Conservation (phyloP, 2,797 vertebrate genomes). For the Anguilla megastoma region DNA sequence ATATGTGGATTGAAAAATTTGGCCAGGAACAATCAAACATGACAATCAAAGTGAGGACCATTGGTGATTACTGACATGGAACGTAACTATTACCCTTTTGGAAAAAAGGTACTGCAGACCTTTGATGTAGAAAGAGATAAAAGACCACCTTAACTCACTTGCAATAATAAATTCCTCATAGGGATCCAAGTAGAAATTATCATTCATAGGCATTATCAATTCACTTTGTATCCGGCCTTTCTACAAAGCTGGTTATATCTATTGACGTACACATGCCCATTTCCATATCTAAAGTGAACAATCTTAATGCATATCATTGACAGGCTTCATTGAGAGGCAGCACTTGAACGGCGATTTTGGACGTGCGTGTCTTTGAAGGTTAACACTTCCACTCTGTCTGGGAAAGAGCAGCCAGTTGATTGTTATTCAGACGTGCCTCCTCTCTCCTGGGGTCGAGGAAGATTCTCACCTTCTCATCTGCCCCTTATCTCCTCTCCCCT, state of each 20-base stretch:
- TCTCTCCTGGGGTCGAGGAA: neutral
- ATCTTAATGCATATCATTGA: constrained; percentile 29
- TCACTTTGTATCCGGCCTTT: constrained; percentile 24
- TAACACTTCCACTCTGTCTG: constrained; percentile 8
- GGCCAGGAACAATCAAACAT: neutral
- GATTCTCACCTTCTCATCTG: constrained; percentile 18
- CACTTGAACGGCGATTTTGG: constrained; percentile 13
- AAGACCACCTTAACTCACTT: constrained; percentile 14
- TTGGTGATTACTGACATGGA: neutral
- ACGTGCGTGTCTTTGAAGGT: neutral
- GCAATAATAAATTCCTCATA: constrained; percentile 15
- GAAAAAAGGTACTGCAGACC: neutral
- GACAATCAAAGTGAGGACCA: neutral
- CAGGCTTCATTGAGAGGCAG: constrained; percentile 7
- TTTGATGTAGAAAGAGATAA: constrained; percentile 1
- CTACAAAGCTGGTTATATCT: constrained; percentile 26
- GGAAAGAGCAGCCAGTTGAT: neutral
- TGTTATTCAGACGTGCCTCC: constrained; percentile 20
- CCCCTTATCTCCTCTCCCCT: constrained; percentile 8
- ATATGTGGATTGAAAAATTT: neutral
- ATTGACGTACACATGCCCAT: constrained; percentile 14
- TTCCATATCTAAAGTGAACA: constrained; percentile 37
- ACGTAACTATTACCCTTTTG: neutral
- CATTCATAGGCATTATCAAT: constrained; percentile 29
- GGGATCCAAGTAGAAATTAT: constrained; percentile 6